Evolutionary conservation across 2,888 invertebrate species (phyloP).

Genomic region (Caenorhabditis zanzibari): DNA sequence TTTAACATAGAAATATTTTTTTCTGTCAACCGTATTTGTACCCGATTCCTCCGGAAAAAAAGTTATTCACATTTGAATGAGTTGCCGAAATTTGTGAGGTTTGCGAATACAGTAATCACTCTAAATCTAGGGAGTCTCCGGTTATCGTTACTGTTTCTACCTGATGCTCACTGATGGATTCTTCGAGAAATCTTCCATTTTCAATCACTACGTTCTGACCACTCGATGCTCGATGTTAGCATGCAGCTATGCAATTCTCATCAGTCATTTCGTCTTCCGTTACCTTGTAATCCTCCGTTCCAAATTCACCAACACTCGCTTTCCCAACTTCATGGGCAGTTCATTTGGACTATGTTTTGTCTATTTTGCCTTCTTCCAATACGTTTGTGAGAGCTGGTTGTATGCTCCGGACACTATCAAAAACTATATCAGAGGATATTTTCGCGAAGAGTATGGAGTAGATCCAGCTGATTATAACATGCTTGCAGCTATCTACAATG

Average conservation of each 20-base stretch:
- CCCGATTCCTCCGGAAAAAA: too few species aligned
- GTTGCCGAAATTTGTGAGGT: too few species aligned
- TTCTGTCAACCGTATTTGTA: too few species aligned
- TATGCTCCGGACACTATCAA: not conserved
- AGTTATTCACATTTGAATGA: too few species aligned
- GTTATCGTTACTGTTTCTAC: slow-evolving; percentile 36
- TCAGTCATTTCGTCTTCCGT: slow-evolving; percentile 40
- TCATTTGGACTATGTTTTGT: slow-evolving; percentile 17
- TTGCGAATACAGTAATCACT: too few species aligned
- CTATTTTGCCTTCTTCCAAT: slow-evolving; percentile 10
- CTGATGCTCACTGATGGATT: slow-evolving; percentile 22
- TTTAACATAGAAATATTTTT: too few species aligned
- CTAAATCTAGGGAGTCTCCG: slow-evolving; percentile 9
- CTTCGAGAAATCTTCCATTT: slow-evolving; percentile 2
- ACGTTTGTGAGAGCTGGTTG: slow-evolving; percentile 15
- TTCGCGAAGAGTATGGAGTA: slow-evolving; percentile 11
- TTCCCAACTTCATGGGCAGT: slow-evolving; percentile 6
- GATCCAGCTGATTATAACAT: not conserved
- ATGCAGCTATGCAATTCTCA: slow-evolving; percentile 38
- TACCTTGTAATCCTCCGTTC: slow-evolving; percentile 3
- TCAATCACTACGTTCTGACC: slow-evolving; percentile 14
- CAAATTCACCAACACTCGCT: not conserved
- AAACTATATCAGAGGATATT: not conserved
- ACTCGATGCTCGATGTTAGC: slow-evolving; percentile 29
- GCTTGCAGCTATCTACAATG: slow-evolving; percentile 10